Evolutionary conservation across 2,888 invertebrate species (phyloP).

Genomic region (Glyphotaelius pellucidus): DNA sequence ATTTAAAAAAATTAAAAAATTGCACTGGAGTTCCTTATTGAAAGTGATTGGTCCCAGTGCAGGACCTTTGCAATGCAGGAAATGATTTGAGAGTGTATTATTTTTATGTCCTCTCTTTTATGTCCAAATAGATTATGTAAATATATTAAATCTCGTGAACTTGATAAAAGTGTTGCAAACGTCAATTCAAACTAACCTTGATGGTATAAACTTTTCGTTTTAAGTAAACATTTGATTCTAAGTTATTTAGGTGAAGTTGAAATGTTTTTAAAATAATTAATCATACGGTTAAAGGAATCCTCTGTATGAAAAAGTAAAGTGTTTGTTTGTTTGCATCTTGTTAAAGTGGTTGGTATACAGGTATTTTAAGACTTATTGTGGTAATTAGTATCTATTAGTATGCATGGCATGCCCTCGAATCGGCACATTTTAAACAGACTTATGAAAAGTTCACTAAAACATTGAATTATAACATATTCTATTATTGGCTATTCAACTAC

Average conservation of each 20-base stretch:
- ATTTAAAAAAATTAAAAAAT: too few relatives aligned
- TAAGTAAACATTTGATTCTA: not conserved
- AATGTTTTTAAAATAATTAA: not conserved
- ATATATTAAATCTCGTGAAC: not conserved
- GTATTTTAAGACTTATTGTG: not conserved
- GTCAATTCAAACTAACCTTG: not conserved
- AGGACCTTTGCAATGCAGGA: not conserved
- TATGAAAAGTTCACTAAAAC: conserved; percentile 46
- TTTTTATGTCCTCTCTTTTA: not conserved
- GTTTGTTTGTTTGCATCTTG: not conserved
- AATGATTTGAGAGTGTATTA: not conserved
- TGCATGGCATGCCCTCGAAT: conserved; percentile 17
- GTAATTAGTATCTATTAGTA: conserved; percentile 4
- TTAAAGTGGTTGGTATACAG: not conserved
- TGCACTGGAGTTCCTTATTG: too few relatives aligned
- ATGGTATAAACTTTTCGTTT: not conserved
- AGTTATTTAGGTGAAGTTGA: not conserved
- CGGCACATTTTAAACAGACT: conserved; percentile 10
- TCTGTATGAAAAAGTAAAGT: not conserved
- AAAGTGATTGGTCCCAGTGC: not conserved
- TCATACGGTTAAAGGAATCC: not conserved
- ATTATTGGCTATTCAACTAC: conserved; percentile 65
- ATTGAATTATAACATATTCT: conserved; percentile 64
- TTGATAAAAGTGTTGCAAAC: not conserved
- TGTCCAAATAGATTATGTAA: too few relatives aligned